Percentiles rank a stretch among this genome's conserved stretches.
Conservation (phyloP, 2,797 vertebrate genomes). For the Pangasius sanitwongsei region DNA sequence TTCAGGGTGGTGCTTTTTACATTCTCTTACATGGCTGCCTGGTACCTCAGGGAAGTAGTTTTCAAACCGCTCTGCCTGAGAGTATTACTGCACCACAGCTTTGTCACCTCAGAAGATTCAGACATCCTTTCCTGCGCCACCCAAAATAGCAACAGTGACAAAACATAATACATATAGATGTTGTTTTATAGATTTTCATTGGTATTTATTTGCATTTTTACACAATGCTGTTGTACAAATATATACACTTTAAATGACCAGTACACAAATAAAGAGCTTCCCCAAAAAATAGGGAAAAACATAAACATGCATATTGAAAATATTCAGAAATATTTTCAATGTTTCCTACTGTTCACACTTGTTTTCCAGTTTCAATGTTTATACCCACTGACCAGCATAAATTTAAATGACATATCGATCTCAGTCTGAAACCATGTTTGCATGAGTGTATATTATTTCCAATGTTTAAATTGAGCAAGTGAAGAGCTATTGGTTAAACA, state of each 20-base stretch:
- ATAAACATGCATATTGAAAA: slow-evolving; percentile 79
- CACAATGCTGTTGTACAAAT: slow-evolving; percentile 39
- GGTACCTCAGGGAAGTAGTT: background rate
- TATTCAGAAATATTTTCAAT: slow-evolving; percentile 81
- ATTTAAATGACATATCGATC: slow-evolving; percentile 6
- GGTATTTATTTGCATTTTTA: slow-evolving; percentile 40
- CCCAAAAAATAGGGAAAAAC: slow-evolving; percentile 89
- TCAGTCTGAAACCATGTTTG: background rate
- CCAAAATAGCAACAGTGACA: background rate
- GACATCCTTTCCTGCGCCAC: background rate
- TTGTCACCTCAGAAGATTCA: background rate
- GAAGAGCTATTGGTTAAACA: slow-evolving; percentile 49
- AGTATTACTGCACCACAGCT: background rate
- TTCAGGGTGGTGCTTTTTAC: slow-evolving; percentile 39
- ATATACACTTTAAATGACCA: slow-evolving; percentile 41
- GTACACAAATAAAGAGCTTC: slow-evolving; percentile 71
- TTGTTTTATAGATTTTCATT: slow-evolving; percentile 18
- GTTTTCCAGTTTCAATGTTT: slow-evolving; percentile 73
- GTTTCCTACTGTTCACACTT: slow-evolving; percentile 71
- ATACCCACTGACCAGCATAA: background rate
- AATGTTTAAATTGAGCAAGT: slow-evolving; percentile 20
- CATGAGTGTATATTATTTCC: background rate
- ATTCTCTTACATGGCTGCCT: background rate
- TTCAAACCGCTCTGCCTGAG: background rate
- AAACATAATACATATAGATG: background rate